Conservation (phyloP, 2,888 invertebrate species). For the Dasysyrphus albostriatus region DNA sequence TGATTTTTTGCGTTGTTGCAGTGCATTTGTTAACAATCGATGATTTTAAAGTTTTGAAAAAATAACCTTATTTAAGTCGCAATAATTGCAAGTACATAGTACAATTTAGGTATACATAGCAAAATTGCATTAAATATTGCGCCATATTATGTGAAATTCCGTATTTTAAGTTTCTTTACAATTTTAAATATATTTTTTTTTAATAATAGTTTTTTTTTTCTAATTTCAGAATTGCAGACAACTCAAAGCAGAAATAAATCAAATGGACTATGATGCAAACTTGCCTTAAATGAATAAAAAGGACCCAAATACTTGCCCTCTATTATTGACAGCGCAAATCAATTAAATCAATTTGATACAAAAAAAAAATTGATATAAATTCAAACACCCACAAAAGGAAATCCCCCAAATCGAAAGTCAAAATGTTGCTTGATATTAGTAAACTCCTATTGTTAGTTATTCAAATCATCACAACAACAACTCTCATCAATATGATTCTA, state of each 20-base stretch:
- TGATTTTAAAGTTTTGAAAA: background rate
- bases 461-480: constrained; percentile 60
- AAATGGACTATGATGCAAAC: constrained; percentile 5
- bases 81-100: background rate
- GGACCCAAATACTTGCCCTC: constrained; percentile 39
- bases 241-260: constrained; percentile 19
- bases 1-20: background rate
- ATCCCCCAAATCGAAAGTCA: background rate
- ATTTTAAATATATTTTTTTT: background rate
- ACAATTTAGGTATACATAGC: no score
- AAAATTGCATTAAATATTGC: no score
- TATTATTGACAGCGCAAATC: constrained; percentile 33
- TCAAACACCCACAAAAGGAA: background rate
- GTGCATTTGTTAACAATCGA: background rate
- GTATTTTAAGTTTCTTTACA: no score
- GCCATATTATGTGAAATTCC: no score
- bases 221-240: constrained; percentile 63
- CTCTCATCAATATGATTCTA: constrained; percentile 51
- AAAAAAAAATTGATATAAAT: background rate
- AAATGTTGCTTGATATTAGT: constrained; percentile 61
- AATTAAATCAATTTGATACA: background rate
- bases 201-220: background rate
- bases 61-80: background rate
- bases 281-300: constrained; percentile 23
- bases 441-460: constrained; percentile 54